phyloP scores from a whole-genome alignment of 2,797 vertebrate genomes.

The Poecilia gillii region DNA sequence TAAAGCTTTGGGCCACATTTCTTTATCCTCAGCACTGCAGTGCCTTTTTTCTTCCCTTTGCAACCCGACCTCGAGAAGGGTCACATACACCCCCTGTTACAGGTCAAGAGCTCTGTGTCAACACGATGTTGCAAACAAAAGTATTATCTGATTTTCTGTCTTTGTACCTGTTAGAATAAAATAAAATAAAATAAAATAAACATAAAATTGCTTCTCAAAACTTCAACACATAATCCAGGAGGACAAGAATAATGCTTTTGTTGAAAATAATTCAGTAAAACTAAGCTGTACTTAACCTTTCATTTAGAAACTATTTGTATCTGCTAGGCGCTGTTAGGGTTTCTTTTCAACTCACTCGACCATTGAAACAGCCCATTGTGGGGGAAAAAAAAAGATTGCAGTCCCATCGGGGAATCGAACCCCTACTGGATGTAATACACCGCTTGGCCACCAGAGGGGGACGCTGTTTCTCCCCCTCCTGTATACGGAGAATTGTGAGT shows the following conservation, averaged over 20 bases:
- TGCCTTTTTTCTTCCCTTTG: slow-evolving; percentile 5
- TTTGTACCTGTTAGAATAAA: background rate
- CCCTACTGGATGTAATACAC: background rate
- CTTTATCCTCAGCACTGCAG: background rate
- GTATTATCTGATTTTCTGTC: slow-evolving; percentile 1
- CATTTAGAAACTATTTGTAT: background rate
- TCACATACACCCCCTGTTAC: background rate
- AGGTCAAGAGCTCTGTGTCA: slow-evolving; percentile 14
- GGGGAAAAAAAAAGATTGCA: fast-evolving
- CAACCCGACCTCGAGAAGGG: slow-evolving; percentile 1
- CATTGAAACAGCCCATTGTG: background rate
- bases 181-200: background rate
- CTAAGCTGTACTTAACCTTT: background rate
- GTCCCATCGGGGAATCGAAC: slow-evolving; percentile 54
- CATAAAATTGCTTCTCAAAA: background rate
- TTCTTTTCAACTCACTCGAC: no score
- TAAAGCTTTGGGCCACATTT: background rate
- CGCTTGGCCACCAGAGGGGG: background rate
- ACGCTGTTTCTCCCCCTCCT: background rate
- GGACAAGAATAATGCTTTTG: background rate
- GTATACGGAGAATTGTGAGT: no score
- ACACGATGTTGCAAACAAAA: background rate
- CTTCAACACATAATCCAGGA: background rate
- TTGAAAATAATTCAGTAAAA: background rate
- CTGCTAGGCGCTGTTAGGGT: background rate